Percentiles rank a stretch among this genome's conserved stretches.
phyloP scores from a whole-genome alignment of 2,888 invertebrate species.

The Drosophila atroscutellata region DNA sequence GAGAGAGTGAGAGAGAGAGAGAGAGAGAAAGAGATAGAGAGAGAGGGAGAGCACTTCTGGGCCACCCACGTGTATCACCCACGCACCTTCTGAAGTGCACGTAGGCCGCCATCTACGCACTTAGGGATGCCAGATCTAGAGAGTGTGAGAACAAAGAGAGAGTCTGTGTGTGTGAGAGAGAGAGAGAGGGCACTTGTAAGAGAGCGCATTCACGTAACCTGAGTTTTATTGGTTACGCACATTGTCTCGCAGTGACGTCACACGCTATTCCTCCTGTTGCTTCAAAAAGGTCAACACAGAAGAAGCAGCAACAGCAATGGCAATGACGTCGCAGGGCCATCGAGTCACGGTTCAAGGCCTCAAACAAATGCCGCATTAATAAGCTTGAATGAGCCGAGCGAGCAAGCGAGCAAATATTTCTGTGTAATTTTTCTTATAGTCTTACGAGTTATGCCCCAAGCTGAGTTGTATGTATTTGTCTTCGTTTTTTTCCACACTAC shows the following conservation, averaged over 20 bases:
- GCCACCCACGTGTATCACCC: conserved; percentile 48
- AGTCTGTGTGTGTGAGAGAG: not conserved
- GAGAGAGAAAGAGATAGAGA: not conserved
- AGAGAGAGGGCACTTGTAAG: conserved; percentile 16
- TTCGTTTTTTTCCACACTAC: conserved; percentile 3
- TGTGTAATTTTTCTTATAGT: conserved; percentile 3
- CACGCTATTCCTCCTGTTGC: conserved; percentile 56
- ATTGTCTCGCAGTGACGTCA: conserved; percentile 50
- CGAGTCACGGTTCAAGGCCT: conserved; percentile 49
- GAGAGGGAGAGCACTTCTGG: not conserved
- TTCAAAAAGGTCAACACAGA: conserved; percentile 46
- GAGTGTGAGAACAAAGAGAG: conserved; percentile 17
- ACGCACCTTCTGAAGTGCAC: conserved; percentile 59
- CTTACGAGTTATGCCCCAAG: conserved; percentile 25
- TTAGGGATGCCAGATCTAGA: conserved; percentile 40
- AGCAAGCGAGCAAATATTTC: conserved; percentile 13
- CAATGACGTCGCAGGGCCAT: conserved; percentile 54
- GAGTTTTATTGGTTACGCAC: conserved; percentile 38
- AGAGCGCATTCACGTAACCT: conserved; percentile 68
- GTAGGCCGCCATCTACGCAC: conserved; percentile 56
- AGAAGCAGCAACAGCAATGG: conserved; percentile 18
- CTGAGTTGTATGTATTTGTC: conserved; percentile 8
- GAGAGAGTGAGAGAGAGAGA: not conserved
- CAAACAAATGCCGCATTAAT: conserved; percentile 50
- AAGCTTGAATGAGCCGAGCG: conserved; percentile 24